Evolutionary conservation across 2,888 invertebrate genomes (phyloP), one percentile per base, ranked within the genome.

Genomic region (Ditula angustiorana): DNA sequence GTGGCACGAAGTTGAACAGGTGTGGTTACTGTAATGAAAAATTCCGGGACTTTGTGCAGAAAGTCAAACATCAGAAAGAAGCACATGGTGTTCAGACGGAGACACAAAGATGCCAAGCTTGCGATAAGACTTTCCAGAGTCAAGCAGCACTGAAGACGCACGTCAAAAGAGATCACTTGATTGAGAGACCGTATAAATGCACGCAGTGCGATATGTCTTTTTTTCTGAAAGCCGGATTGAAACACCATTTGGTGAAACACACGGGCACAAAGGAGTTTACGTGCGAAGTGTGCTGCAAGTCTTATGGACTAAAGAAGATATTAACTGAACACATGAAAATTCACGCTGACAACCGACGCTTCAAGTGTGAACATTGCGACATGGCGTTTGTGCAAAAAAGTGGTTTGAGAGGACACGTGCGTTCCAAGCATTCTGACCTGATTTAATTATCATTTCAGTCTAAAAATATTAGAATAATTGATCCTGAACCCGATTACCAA

Each of bases 1-100:
- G 79, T 0, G 76, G 82, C 33, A 75, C 71, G 2, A 77, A 76
- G 8, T 66, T 73, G 61, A 81, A 81, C 67, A 86, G 83, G 64
- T 90, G 89, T 50, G 81, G 82, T 0, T 83, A 83, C 16, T 89
- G 89, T 58, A 75, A 74, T 2, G 76, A 86, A 24, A 83, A 81
- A 28, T 90, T 90, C 26, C 78, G 73, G 2, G 80, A 80, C 46
- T 82, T 82, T 46, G 76, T 76, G 3, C 76, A 73, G 28, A 85
- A 84, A 46, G 76, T 80, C 35, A 77, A 77, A 28, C 89, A 90
- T 66, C 70, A 86, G 50, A 69, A 68, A 0, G 70, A 79, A 13
- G 79, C 72, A 0, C 90, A 89, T 61, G 87, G 87, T 0, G 74
- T 81, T 0, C 65, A 23, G 2, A 71, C 37, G 2, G 44, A 61